Evolutionary conservation across 2,888 invertebrate species (phyloP).

Genomic region (Ormyrus thymus): DNA sequence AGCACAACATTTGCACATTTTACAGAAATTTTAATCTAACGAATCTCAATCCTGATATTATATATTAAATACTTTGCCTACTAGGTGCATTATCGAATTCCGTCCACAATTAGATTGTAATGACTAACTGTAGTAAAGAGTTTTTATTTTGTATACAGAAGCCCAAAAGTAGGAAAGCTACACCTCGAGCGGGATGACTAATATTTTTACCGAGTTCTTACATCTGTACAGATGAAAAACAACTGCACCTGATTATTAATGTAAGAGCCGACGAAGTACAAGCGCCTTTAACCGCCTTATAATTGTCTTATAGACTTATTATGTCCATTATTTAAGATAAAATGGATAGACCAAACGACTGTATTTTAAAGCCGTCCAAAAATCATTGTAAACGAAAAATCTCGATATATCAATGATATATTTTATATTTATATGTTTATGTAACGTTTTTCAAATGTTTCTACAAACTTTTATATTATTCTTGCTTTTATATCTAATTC

Average conservation of each 20-base stretch:
- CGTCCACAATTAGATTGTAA: conserved; percentile 58
- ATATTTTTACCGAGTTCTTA: conserved; percentile 16
- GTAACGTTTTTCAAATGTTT: conserved; percentile 25
- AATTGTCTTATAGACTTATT: conserved; percentile 15
- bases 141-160: conserved; percentile 48
- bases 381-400: conserved; percentile 16
- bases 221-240: conserved; percentile 33
- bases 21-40: conserved; percentile 6
- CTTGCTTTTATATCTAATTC: conserved; percentile 31
- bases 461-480: conserved; percentile 44
- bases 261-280: conserved; percentile 38
- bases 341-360: conserved; percentile 16
- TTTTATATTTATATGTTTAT: conserved; percentile 1
- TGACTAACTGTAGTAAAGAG: conserved; percentile 32
- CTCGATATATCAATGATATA: not conserved
- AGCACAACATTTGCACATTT: not conserved
- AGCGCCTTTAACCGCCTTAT: conserved; percentile 35
- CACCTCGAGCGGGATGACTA: conserved; percentile 9
- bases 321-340: conserved; percentile 16
- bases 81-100: conserved; percentile 54
- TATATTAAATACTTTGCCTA: conserved; percentile 32
- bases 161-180: conserved; percentile 11
- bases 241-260: conserved; percentile 31
- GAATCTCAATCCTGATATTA: conserved; percentile 35
- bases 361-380: conserved; percentile 23